phyloP scores from a whole-genome alignment of 2,797 vertebrate genomes.

The Crenichthys baileyi region DNA sequence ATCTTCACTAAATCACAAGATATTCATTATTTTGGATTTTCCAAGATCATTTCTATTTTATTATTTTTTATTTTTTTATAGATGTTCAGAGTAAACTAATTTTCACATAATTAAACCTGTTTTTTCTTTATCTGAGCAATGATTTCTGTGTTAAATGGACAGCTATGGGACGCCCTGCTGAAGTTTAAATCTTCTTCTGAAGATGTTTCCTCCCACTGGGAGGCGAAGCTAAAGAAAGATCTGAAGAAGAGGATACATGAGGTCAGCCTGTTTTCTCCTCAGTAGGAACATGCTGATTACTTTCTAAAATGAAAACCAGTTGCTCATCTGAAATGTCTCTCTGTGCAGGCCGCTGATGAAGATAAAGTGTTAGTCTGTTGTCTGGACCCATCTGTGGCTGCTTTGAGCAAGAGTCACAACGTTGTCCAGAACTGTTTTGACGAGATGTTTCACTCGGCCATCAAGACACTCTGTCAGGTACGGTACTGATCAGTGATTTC shows the following conservation, averaged over 20 bases:
- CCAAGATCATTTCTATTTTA: background rate
- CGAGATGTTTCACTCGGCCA: conserved; percentile 56
- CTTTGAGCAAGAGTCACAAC: conserved; percentile 31
- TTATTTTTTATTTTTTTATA: background rate
- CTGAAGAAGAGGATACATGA: conserved; percentile 70
- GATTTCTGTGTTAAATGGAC: background rate
- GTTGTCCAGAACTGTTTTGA: conserved; percentile 65
- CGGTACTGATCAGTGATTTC: background rate
- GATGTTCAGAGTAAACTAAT: background rate
- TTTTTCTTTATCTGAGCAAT: background rate
- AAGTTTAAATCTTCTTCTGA: conserved; percentile 61
- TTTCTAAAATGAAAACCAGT: background rate
- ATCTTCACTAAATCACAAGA: background rate
- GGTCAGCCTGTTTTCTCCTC: conserved; percentile 41
- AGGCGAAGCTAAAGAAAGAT: conserved; percentile 45
- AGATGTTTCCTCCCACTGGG: conserved; percentile 63
- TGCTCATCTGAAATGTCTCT: conserved; percentile 1
- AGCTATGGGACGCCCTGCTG: conserved; percentile 79
- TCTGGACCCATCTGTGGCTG: background rate
- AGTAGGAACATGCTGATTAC: background rate
- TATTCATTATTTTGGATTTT: background rate
- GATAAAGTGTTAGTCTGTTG: conserved; percentile 65
- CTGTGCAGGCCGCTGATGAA: conserved; percentile 50
- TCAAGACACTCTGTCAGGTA: conserved; percentile 73
- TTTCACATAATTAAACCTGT: background rate